Evolutionary conservation across 1,140 invertebrate species (phyloP).

Genomic region (Drosophila virilis): DNA sequence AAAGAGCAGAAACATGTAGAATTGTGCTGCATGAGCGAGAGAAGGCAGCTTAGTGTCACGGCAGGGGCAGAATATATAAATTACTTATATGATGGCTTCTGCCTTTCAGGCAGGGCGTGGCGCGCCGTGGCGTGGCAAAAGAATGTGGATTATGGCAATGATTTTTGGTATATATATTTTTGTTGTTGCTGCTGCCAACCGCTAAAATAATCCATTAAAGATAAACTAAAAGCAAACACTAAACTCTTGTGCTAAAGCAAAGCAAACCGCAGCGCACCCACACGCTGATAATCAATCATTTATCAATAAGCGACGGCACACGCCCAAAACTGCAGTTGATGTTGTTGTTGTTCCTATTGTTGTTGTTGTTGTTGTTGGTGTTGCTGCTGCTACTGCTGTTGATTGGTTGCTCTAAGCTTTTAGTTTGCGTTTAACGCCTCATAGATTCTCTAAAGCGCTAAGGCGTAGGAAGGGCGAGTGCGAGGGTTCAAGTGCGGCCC

Average conservation of each 20-base stretch:
- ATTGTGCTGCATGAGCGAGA: conserved; percentile 2
- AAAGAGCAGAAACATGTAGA: conserved; percentile 16
- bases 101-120: conserved; percentile 27
- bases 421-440: conserved; percentile 82
- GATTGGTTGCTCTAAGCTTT: conserved; percentile 65
- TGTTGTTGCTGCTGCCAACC: conserved; percentile 56
- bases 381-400: conserved; percentile 44
- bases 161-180: conserved; percentile 46
- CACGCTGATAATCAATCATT: conserved; percentile 78
- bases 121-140: conserved; percentile 18
- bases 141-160: conserved; percentile 67
- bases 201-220: conserved; percentile 82
- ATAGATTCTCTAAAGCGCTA: conserved; percentile 68
- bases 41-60: conserved; percentile 17
- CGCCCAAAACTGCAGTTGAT: conserved; percentile 60
- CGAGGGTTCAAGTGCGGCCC: conserved; percentile 16
- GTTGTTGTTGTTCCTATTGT: conserved; percentile 4
- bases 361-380: conserved; percentile 13
- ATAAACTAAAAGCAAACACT: conserved; percentile 81
- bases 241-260: conserved; percentile 75
- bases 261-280: conserved; percentile 73
- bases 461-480: conserved; percentile 2
- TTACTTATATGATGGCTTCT: conserved; percentile 64
- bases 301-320: conserved; percentile 76
- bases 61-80: conserved; percentile 10